These are phyloP conservation scores for Indicator indicator DNA, from an alignment of 2,113 vertebrate species.

Conservation along the genomic window DNA sequence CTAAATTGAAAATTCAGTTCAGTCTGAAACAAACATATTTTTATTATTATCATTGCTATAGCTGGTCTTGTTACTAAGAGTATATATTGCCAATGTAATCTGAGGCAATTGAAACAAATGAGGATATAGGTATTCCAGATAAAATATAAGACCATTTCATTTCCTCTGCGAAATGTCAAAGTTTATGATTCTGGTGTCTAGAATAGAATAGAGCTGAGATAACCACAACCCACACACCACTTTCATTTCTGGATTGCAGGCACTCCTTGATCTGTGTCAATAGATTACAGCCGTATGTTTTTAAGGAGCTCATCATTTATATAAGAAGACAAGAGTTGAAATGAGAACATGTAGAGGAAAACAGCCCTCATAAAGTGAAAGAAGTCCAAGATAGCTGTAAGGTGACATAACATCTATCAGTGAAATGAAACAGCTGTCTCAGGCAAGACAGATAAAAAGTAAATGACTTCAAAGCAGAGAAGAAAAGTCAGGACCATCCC, in stretches of 20 bases:
- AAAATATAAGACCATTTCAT: conserved; percentile 48
- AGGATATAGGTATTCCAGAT: conserved; percentile 23
- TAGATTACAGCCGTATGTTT: conserved; percentile 56
- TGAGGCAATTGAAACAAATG: conserved; percentile 58
- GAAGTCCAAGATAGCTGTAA: conserved; percentile 75
- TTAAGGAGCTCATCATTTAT: conserved; percentile 74
- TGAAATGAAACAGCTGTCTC: conserved; percentile 85
- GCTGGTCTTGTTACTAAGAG: conserved; percentile 35
- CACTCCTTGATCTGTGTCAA: conserved; percentile 41
- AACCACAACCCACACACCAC: conserved; percentile 34
- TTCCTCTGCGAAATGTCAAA: conserved; percentile 40
- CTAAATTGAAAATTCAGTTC: conserved; percentile 58
- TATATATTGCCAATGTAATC: conserved; percentile 43
- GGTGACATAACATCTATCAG: conserved; percentile 88
- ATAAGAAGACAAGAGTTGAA: conserved; percentile 66
- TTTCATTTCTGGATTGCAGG: conserved; percentile 34
- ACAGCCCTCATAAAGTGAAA: conserved; percentile 81
- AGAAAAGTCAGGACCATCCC: conserved; percentile 21
- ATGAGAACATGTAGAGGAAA: conserved; percentile 73
- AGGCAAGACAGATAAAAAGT: conserved; percentile 80
- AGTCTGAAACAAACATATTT: conserved; percentile 43
- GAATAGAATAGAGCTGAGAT: conserved; percentile 52
- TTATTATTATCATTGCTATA: conserved; percentile 53
- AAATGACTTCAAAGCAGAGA: conserved; percentile 80
- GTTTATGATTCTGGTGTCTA: conserved; percentile 55